Percentiles rank a stretch among this genome's conserved stretches.
These are phyloP conservation scores for Petrophora chlorosata DNA, from an alignment of 2,888 invertebrate species.

Conservation along the genomic window DNA sequence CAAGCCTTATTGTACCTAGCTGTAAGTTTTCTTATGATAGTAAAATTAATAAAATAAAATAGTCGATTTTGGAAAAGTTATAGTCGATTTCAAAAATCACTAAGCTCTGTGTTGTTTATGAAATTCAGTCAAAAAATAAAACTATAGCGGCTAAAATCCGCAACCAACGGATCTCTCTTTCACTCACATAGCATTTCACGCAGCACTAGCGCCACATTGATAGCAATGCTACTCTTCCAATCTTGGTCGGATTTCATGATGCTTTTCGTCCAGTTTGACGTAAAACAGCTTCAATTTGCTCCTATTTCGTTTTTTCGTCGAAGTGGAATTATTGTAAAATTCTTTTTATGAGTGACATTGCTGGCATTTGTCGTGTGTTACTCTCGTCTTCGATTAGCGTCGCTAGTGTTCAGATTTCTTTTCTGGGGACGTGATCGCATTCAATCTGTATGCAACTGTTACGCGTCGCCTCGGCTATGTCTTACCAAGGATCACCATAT, in stretches of 20 bases:
- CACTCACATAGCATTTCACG: constrained; percentile 16
- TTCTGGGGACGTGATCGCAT: constrained; percentile 70
- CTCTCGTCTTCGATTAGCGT: constrained; percentile 48
- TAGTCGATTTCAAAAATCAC: constrained; percentile 5
- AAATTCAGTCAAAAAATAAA: constrained; percentile 33
- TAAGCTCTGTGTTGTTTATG: constrained; percentile 50
- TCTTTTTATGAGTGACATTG: constrained; percentile 74
- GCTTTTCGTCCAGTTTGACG: constrained; percentile 55
- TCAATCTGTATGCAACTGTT: constrained; percentile 82
- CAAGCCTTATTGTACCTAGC: too few species aligned
- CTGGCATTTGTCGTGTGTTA: constrained; percentile 57
- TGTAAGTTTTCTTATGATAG: too few species aligned
- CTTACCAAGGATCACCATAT: constrained; percentile 87
- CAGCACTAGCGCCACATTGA: constrained; percentile 38
- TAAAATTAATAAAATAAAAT: too few species aligned
- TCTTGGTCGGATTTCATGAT: constrained; percentile 52
- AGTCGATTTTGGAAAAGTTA: constrained; percentile 6
- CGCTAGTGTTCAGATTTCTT: constrained; percentile 61
- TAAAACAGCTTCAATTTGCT: constrained; percentile 65
- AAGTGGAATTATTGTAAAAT: constrained; percentile 58
- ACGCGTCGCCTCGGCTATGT: constrained; percentile 85
- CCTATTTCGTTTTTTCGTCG: constrained; percentile 63
- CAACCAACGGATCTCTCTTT: constrained; percentile 50
- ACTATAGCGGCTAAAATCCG: constrained; percentile 4
- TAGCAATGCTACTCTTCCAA: constrained; percentile 6